Base-by-base conservation (phyloP, 2,888 invertebrate genomes). In the Coecobrya sp. region DNA sequence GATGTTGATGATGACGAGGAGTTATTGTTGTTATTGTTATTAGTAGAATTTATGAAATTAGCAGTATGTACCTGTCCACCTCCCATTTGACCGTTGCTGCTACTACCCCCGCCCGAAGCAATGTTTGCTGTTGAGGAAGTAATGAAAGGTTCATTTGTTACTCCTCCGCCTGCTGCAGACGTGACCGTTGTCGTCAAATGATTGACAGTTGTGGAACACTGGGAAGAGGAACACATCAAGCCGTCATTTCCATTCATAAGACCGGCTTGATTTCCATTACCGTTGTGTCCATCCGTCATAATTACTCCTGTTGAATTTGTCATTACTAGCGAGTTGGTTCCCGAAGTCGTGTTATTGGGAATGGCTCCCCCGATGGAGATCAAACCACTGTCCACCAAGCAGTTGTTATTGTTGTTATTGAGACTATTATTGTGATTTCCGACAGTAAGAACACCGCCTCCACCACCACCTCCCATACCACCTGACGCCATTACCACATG, bases 211-310 rank as follows among this genome's bases (percentile, higher is more conserved):
- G 86, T 85, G 86, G 89, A 79, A 81, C 89, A 92, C 70, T 89
- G 89, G 10, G 92, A 65, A 49, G 85, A 79, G 59, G 89, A 86
- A 84, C 86, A 87, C 91, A 88, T 86, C 89, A 93, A 45, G 25
- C 62, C 59, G 42, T 81, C 92, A 82, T 91, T 93, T 19, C 93
- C 93, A 52, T 91, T 93, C 84, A 91, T 79, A 22, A 93, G 62
- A 62, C 27, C 49, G 59, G 73, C 16, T 19, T 73, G 36, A 45
- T 19, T 70, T 73, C 88, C 88, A 88, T 55, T 62, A 8, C 86
- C 52, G 65, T 25, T 84, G 55, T 49, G 25, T 45, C 86, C 65
- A 36, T 82, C 82, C 59, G 82, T 82, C 82, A 82, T 82, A 4
- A 82, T 82, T 19, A 36, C n/a, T 30, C 59, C 82, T 30, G 30